Base-by-base conservation (phyloP, 1,140 invertebrate genomes). In the Macrobrachium rosenbergii region DNA sequence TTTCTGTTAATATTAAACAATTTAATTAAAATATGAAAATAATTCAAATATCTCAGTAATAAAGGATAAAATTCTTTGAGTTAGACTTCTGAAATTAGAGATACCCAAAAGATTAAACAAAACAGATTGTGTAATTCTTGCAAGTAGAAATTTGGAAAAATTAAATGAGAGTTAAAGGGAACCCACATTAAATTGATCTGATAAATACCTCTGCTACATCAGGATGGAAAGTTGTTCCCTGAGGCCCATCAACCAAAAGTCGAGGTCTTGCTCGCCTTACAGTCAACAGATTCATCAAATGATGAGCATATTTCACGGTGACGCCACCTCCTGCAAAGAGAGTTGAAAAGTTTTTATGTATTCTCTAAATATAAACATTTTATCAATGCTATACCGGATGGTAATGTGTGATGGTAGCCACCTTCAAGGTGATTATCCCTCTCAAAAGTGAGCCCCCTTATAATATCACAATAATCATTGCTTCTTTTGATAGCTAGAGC, bases 151-250 rank as follows among this genome's bases (percentile, higher is more conserved):
- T 23, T 23, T 63, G 23, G 17, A 62, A 14, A 62, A n/a, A 60
- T 23, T 14, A n/a, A n/a, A 62, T 60, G 12, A 10, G 60, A 7
- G 59, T 62, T 0, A 63, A 45, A 63, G 62, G 23, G 43, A 62
- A 28, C 21, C 59, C n/a, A n/a, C 28, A 1, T 6, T 0, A 28
- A 63, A 16, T 63, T 21, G n/a, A 52, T 28, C 77, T 52, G 45
- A 52, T 10, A 67, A 28, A 14, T 69, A 88, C 86, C 79, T 82
- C 75, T 37, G 86, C 86, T 60, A 88, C 86, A 76, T 88, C 86
- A 58, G 86, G 86, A 64, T 88, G 86, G 75, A 88, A 88, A 23
- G 75, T 67, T 45, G 86, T 88, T 19, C 86, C 86, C 23, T 58
- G 17, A 1, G 86, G 80, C 2, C 73, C 79, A 23, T 88, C 80